Evolutionary conservation across 2,888 invertebrate species (phyloP).

Genomic region (Hylaea fasciaria): DNA sequence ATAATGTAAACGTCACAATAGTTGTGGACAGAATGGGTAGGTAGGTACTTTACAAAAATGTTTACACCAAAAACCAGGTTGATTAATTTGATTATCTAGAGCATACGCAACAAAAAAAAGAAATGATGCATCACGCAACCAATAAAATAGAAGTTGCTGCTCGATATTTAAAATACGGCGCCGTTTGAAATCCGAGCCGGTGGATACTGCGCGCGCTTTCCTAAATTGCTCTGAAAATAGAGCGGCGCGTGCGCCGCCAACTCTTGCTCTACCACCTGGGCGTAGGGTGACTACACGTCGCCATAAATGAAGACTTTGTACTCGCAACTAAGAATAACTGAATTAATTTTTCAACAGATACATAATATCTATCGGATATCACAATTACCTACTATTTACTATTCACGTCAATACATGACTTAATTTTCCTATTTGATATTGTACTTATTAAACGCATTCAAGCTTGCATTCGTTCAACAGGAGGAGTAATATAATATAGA

Average conservation of each 20-base stretch:
- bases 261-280: constrained; percentile 61
- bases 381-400: no score
- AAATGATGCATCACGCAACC: not conserved
- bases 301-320: not conserved
- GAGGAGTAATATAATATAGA: no score
- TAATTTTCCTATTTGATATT: no score
- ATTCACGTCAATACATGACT: no score
- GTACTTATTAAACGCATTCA: no score
- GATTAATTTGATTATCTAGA: not conserved
- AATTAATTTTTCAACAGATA: no score
- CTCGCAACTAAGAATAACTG: no score
- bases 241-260: constrained; percentile 50
- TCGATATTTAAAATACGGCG: constrained; percentile 44
- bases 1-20: no score
- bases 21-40: no score
- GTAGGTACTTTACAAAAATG: not conserved
- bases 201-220: constrained; percentile 62
- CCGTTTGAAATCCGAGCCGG: constrained; percentile 68
- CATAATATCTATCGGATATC: no score
- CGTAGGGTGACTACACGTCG: constrained; percentile 41
- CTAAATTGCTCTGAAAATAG: constrained; percentile 79
- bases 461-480: no score
- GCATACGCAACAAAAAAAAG: not conserved
- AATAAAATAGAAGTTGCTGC: constrained; percentile 14
- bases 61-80: not conserved